Evolutionary conservation across 35 echinoderm and acorn worm genomes (phyloP).

Genomic region (Heliocidaris tuberculata): DNA sequence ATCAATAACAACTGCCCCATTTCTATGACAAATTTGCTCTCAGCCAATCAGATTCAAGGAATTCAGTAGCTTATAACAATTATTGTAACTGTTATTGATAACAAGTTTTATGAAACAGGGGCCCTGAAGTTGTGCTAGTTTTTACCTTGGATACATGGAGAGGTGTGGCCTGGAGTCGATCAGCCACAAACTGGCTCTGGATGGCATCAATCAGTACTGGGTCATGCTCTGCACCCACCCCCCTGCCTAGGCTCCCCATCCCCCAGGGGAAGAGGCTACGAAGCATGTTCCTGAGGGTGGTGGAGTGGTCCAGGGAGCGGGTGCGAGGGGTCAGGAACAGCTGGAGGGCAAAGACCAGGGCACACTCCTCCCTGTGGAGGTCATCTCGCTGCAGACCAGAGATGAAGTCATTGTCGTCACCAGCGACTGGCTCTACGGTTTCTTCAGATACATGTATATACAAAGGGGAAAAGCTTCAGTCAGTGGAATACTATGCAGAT

Average conservation of each 20-base stretch:
- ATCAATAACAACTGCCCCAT: too few species aligned
- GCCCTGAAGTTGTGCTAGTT: background rate
- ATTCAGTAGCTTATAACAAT: too few species aligned
- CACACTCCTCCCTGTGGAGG: slow-evolving; percentile 75
- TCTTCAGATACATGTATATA: background rate
- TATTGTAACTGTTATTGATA: too few species aligned
- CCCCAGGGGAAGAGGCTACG: slow-evolving; percentile 88
- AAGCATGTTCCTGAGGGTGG: slow-evolving; percentile 61
- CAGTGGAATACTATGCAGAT: background rate
- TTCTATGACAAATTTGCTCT: too few species aligned
- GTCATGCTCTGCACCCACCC: slow-evolving; percentile 75
- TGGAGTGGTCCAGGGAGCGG: slow-evolving; percentile 28
- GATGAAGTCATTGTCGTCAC: slow-evolving; percentile 16
- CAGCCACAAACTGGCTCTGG: slow-evolving; percentile 92
- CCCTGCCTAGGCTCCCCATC: slow-evolving; percentile 46
- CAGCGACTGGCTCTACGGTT: background rate
- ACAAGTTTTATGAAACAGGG: too few species aligned
- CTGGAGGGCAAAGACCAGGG: slow-evolving; percentile 80
- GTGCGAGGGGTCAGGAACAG: slow-evolving; percentile 52
- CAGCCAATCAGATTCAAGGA: too few species aligned
- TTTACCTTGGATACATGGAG: slow-evolving; percentile 91
- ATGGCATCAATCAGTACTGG: slow-evolving; percentile 86
- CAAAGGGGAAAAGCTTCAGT: background rate
- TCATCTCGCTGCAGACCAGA: slow-evolving; percentile 74
- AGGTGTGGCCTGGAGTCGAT: slow-evolving; percentile 91